A percentile compares a stretch with the other conserved stretches of the same genome.
Evolutionary conservation across 1,140 invertebrate species (phyloP).

Genomic region (Drosophila arizonae): DNA sequence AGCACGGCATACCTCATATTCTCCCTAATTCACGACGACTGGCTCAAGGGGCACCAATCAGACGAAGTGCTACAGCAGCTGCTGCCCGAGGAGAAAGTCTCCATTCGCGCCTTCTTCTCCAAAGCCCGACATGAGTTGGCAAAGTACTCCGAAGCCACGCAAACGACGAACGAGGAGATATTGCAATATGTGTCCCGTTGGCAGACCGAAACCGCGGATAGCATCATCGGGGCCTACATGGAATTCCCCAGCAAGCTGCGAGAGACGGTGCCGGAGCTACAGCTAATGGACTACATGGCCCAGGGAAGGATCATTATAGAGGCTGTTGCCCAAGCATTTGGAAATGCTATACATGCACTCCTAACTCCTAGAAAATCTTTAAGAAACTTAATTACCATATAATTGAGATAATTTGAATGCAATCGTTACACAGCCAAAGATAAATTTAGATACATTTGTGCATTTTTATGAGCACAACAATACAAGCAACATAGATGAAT

Average conservation of each 20-base stretch:
- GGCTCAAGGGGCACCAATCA: conserved; percentile 16
- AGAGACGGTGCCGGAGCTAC: conserved; percentile 44
- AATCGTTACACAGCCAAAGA: no score
- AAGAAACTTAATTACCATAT: no score
- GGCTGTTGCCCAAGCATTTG: conserved; percentile 21
- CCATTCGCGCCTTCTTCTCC: conserved; percentile 49
- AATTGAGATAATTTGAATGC: no score
- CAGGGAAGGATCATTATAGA: conserved; percentile 44
- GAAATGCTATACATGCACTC: neutral
- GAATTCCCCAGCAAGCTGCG: conserved; percentile 49
- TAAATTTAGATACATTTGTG: no score
- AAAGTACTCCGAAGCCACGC: conserved; percentile 38
- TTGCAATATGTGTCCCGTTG: conserved; percentile 45
- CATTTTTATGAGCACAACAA: no score
- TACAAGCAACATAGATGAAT: no score
- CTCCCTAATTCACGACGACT: conserved; percentile 45
- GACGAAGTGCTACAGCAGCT: conserved; percentile 43
- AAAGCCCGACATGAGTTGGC: conserved; percentile 26
- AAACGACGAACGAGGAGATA: conserved; percentile 27
- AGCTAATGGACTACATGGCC: conserved; percentile 54
- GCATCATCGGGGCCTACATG: conserved; percentile 38
- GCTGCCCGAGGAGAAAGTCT: conserved; percentile 53
- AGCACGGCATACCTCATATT: conserved; percentile 60
- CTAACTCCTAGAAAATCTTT: no score
- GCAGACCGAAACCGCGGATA: conserved; percentile 32